Evolutionary conservation across 2,113 vertebrate species (phyloP).

Genomic region (Abramis brama): DNA sequence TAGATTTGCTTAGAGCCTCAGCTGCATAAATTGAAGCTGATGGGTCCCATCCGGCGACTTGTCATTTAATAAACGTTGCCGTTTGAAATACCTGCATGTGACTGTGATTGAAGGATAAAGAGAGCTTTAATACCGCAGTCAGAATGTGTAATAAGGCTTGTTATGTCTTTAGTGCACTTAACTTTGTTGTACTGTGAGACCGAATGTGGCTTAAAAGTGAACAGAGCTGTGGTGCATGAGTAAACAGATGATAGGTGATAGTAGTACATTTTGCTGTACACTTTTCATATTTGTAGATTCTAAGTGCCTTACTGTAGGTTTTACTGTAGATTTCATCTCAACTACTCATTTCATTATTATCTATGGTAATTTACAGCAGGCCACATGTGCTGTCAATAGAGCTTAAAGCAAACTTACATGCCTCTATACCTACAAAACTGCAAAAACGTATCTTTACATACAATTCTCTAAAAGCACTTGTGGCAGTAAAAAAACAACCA

Average conservation of each 20-base stretch:
- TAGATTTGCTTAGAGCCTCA: constrained; percentile 60
- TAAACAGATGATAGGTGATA: neutral
- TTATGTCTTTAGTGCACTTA: constrained; percentile 50
- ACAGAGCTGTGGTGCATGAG: neutral
- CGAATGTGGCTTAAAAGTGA: neutral
- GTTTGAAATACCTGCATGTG: constrained; percentile 62
- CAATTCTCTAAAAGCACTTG: neutral
- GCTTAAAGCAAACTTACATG: neutral
- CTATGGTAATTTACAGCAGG: neutral
- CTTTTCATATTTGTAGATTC: neutral
- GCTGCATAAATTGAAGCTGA: constrained; percentile 71
- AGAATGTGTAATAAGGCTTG: constrained; percentile 55
- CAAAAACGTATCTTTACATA: neutral
- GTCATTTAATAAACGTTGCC: constrained; percentile 57
- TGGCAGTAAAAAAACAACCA: neutral
- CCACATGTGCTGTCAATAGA: neutral
- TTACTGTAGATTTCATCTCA: neutral
- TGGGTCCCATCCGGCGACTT: constrained; percentile 61
- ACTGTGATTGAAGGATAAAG: constrained; percentile 47
- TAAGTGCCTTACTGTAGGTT: too few relatives aligned
- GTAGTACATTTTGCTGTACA: neutral
- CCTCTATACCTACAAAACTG: neutral
- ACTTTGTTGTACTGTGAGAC: neutral
- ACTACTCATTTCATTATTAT: neutral
- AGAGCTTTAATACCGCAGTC: constrained; percentile 48